phyloP scores from a whole-genome alignment of 2,888 invertebrate species.

The Pristionchus exspectatus region DNA sequence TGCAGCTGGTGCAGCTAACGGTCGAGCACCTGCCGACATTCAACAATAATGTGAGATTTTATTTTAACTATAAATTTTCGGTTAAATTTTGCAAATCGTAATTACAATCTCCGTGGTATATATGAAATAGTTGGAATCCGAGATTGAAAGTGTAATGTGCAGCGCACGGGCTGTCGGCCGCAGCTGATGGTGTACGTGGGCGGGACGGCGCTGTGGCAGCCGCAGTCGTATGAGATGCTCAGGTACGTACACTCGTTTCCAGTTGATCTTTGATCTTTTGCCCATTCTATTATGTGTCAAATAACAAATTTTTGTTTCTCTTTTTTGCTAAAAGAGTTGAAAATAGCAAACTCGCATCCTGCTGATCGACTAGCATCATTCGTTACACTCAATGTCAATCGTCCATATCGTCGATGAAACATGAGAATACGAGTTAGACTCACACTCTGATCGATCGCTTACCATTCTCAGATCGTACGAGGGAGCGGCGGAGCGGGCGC shows the following conservation, averaged over 20 bases:
- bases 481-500: conserved; percentile 48
- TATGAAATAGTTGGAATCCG: too few relatives aligned
- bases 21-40: conserved; percentile 92
- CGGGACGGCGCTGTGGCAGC: conserved; percentile 66
- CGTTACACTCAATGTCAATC: too few relatives aligned
- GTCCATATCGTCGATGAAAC: too few relatives aligned
- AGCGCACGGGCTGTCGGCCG: conserved; percentile 91
- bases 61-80: not conserved
- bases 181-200: conserved; percentile 93
- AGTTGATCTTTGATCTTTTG: not conserved
- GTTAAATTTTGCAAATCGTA: too few relatives aligned
- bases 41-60: conserved; percentile 81
- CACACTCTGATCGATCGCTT: too few relatives aligned
- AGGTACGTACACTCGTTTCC: not conserved
- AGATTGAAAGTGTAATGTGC: not conserved
- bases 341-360: too few relatives aligned
- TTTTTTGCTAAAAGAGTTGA: too few relatives aligned
- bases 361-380: too few relatives aligned
- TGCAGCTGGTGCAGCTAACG: conserved; percentile 84
- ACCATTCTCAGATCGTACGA: conserved; percentile 21
- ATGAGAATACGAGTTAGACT: too few relatives aligned
- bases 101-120: too few relatives aligned
- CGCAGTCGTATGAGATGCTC: conserved; percentile 11
- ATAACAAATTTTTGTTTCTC: too few relatives aligned
- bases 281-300: not conserved